Percentiles rank a stretch among this genome's conserved stretches.
Conservation (phyloP, 1,140 invertebrate species). For the Philotrypesis tridentata region DNA sequence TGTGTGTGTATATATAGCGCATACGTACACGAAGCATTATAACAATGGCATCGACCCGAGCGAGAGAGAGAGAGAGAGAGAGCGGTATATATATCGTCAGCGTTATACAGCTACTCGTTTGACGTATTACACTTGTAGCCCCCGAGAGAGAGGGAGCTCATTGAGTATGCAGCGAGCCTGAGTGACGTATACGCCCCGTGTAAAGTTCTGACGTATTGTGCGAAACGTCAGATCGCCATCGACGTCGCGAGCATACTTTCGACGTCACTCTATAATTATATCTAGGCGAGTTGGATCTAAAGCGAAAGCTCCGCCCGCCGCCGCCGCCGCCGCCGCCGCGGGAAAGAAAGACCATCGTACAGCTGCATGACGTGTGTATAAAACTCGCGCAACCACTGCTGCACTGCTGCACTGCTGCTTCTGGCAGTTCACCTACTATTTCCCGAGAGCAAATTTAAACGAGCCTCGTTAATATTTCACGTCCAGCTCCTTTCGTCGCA, state of each 20-base stretch:
- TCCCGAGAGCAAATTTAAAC: background rate
- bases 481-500: background rate
- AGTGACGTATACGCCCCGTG: background rate
- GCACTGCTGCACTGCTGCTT: too few species aligned
- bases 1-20: too few species aligned
- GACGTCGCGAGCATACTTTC: background rate
- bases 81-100: background rate
- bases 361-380: background rate
- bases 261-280: background rate
- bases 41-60: background rate
- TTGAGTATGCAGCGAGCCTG: slow-evolving; percentile 5
- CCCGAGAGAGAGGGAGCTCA: background rate
- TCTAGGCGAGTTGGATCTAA: too few species aligned
- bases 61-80: background rate
- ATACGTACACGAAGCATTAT: background rate
- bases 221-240: background rate
- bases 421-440: background rate
- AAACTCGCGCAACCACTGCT: background rate
- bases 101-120: background rate
- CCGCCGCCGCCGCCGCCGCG: too few species aligned
- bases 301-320: background rate
- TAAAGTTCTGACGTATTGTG: slow-evolving; percentile 2
- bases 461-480: background rate
- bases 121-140: background rate
- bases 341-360: background rate